Evolutionary conservation across 64 coral and sea anemone genomes (phyloP), one percentile per base, ranked within the genome.

Genomic region (Dendrophyllia cribrosa): DNA sequence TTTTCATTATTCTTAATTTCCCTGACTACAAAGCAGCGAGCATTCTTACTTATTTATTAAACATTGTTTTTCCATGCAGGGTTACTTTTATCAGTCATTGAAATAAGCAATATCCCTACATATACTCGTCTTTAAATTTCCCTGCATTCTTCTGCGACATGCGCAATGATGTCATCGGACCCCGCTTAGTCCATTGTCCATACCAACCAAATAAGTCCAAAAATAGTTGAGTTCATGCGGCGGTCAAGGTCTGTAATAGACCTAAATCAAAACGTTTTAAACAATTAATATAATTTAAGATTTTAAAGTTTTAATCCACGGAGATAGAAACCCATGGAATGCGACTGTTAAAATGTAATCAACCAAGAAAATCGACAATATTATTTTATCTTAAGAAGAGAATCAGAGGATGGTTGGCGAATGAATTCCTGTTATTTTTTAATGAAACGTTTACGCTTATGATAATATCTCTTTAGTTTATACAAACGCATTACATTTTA

Each of bases 281-380:
- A 47, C 43, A 84, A 84, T 84, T 84, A 84, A 84, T 84, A 84
- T 84, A 84, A 84, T 84, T 68, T 50, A 67, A 52, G 20, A 46
- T 67, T 43, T 49, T 66, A 20, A 68, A 51, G 16, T 34, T 84
- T 50, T 22, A 84, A 68, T 20, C 46, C 43, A 43, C 5, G 4
- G 20, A 11, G 19, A 50, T 44, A n/a, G 43, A 13, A 84, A 50
- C 60, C 80, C 80, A 67, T 17, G 67, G 61, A 48, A 66, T 84
- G 20, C 46, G 9, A 23, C 61, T 44, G 78, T 46, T 47, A 14
- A 45, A 45, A 45, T 72, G 34, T 20, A 64, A 65, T 64, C 60
- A 84, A 84, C 12, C 3, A 84, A 68, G 15, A 52, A 84, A 64
- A 67, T 67, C 20, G 22, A 45, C 15, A 67, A 19, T 20, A 23